Conservation (phyloP, 2,113 vertebrate genomes). For the Heloderma charlesbogerti region DNA sequence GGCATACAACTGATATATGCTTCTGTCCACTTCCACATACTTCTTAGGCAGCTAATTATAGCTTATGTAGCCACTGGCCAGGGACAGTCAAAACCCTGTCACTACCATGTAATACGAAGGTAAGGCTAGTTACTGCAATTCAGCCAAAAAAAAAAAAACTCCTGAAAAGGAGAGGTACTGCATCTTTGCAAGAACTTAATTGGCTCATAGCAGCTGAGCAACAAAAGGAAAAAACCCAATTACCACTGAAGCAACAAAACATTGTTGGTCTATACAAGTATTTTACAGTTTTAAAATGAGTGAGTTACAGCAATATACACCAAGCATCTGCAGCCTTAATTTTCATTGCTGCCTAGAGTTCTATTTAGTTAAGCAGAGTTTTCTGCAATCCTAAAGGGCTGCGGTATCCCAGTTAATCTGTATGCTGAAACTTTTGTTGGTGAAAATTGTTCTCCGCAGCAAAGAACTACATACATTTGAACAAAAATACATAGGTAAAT, state of each 20-base stretch:
- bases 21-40: slow-evolving; percentile 72
- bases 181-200: slow-evolving; percentile 69
- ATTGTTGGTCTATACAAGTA: slow-evolving; percentile 68
- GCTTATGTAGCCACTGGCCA: slow-evolving; percentile 71
- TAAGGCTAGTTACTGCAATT: slow-evolving; percentile 76
- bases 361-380: slow-evolving; percentile 51
- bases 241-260: slow-evolving; percentile 70
- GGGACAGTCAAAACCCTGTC: slow-evolving; percentile 66
- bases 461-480: slow-evolving; percentile 75
- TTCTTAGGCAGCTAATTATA: slow-evolving; percentile 73
- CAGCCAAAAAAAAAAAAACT: slow-evolving; percentile 67
- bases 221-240: slow-evolving; percentile 48
- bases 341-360: slow-evolving; percentile 71
- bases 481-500: slow-evolving; percentile 74
- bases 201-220: slow-evolving; percentile 71
- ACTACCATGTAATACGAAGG: slow-evolving; percentile 70
- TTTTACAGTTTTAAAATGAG: slow-evolving; percentile 58
- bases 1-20: slow-evolving; percentile 68
- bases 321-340: slow-evolving; percentile 63
- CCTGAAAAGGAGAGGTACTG: slow-evolving; percentile 79
- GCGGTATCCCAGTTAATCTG: slow-evolving; percentile 58
- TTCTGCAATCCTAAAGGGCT: slow-evolving; percentile 63
- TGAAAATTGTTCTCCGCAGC: slow-evolving; percentile 76
- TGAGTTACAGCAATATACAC: slow-evolving; percentile 57
- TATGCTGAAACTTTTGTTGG: slow-evolving; percentile 59